phyloP scores from a whole-genome alignment of 2,113 vertebrate genomes.

The Calyptommatus sinebrachiatus region DNA sequence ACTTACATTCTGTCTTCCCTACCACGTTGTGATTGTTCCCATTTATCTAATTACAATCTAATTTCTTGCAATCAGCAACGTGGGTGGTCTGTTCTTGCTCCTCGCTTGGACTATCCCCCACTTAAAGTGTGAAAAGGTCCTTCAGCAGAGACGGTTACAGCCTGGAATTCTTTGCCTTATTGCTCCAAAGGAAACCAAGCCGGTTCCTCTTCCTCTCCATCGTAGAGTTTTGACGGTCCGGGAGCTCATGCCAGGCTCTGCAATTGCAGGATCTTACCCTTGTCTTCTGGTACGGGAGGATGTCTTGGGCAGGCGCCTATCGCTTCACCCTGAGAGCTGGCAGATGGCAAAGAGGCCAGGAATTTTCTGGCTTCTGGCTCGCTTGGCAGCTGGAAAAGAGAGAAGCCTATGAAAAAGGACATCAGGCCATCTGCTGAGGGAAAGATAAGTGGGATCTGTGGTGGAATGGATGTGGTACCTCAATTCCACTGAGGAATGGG shows the following conservation, averaged over 20 bases:
- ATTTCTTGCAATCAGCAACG: too few relatives aligned
- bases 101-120: too few relatives aligned
- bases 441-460: not conserved
- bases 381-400: not conserved
- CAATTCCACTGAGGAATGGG: not conserved
- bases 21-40: too few relatives aligned
- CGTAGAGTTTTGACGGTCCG: not conserved
- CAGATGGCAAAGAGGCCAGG: not conserved
- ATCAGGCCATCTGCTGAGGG: not conserved
- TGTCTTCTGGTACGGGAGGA: not conserved
- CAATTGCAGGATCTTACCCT: not conserved
- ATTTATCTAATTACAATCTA: too few relatives aligned
- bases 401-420: not conserved
- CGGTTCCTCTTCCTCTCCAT: not conserved
- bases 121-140: not conserved
- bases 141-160: not conserved
- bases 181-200: not conserved
- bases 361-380: not conserved
- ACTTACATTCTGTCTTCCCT: too few relatives aligned
- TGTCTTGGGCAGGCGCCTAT: not conserved
- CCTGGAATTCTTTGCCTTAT: not conserved
- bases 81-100: too few relatives aligned
- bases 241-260: not conserved
- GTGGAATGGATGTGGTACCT: not conserved
- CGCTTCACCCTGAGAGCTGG: not conserved